Base-by-base conservation (phyloP, 1,140 invertebrate species). In the Drosophila lacertosa region DNA sequence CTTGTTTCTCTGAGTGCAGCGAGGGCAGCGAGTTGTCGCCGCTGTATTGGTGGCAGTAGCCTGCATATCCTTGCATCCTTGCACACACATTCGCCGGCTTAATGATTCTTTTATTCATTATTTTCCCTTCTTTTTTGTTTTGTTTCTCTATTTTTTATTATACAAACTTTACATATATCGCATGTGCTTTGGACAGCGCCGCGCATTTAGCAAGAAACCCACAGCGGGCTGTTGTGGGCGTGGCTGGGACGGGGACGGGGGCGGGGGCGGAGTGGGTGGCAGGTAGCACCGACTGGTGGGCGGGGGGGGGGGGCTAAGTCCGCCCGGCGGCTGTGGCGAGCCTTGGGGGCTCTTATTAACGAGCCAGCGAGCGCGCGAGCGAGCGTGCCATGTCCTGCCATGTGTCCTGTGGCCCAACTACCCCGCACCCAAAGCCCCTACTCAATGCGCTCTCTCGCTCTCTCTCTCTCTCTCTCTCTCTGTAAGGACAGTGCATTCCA, bases 21-120 rank as follows among this genome's bases (percentile, higher is more conserved):
- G 2, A n/a, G n/a, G 26, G 6, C 26, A 29, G 11, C n/a, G 1
- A 13, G 33, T 5, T 35, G 33, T n/a, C 4, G 32, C 13, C 10
- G n/a, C 5, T 4, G 10, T 35, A n/a, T 2, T 35, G 4, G n/a
- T 29, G 2, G 51, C 26, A 42, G 50, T 39, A 18, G 35, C 45
- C 35, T 60, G 35, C 29, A 22, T 47, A 65, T 57, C 33, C 50
- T 65, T 20, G 51, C 47, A 53, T 62, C 39, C 42, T 26, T 51
- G 51, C 48, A 63, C 64, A 74, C 69, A 74, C 64, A 77, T 71
- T 63, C 81, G 65, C 77, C 70, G 70, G 82, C 81, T 86, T 86
- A 86, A 86, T 86, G 81, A 86, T 86, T 86, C 82, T 75, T 86
- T 86, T 86, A 88, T 86, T 86, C 81, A 88, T 86, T 88, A 86